phyloP scores from a whole-genome alignment of 2,113 vertebrate species.

The Chitala chitala region DNA sequence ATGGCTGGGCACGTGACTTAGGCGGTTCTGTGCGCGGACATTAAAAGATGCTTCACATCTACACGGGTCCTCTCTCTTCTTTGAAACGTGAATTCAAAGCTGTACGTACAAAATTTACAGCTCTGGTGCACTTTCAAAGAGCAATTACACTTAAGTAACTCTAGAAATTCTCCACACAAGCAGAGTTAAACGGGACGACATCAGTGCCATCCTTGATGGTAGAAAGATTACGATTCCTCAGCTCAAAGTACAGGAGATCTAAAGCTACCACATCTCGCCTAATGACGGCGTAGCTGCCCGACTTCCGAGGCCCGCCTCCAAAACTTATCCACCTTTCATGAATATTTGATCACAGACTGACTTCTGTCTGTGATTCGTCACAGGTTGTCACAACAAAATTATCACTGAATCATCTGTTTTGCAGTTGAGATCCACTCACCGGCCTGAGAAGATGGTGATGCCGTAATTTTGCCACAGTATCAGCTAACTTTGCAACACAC shows the following conservation, averaged over 20 bases:
- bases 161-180: background rate
- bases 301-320: background rate
- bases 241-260: background rate
- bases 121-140: background rate
- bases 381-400: background rate
- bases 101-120: background rate
- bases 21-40: no score
- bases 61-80: background rate
- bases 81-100: no score
- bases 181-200: background rate
- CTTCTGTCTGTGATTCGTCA: background rate
- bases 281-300: background rate
- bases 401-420: slow-evolving; percentile 7
- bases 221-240: background rate
- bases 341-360: background rate
- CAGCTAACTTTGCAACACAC: background rate
- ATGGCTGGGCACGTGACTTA: background rate
- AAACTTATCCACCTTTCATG: background rate
- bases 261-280: background rate
- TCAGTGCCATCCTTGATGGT: background rate
- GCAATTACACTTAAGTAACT: background rate
- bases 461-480: background rate
- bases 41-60: background rate
- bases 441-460: background rate
- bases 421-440: background rate